A percentile compares a stretch with the other conserved stretches of the same genome.
Evolutionary conservation across 2,113 vertebrate genomes (phyloP).

Genomic region (Maccullochella peelii): DNA sequence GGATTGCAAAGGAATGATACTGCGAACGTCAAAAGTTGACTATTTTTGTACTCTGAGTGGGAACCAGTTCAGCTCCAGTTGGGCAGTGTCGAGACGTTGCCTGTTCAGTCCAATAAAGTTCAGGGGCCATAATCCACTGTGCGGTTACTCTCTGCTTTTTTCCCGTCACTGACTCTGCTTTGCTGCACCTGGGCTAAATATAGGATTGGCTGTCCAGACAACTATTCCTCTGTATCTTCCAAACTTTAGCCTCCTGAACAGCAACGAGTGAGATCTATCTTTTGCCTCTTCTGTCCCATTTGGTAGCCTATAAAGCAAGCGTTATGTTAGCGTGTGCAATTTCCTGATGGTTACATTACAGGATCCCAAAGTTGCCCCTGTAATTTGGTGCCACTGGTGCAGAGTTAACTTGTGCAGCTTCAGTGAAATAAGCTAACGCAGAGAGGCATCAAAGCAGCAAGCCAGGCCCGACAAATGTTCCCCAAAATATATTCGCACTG

Average conservation of each 20-base stretch:
- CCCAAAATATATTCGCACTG: background rate
- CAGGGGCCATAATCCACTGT: background rate
- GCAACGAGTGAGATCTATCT: background rate
- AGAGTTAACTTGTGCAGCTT: background rate
- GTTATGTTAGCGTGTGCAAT: background rate
- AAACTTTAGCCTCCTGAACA: conserved; percentile 15
- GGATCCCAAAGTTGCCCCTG: background rate
- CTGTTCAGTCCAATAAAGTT: background rate
- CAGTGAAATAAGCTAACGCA: background rate
- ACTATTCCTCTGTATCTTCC: conserved; percentile 1
- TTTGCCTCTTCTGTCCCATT: background rate
- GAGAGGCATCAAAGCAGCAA: background rate
- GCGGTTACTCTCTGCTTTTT: background rate
- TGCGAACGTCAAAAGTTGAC: background rate
- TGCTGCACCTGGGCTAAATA: conserved; percentile 23
- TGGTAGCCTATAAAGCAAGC: background rate
- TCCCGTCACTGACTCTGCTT: background rate
- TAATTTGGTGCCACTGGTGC: background rate
- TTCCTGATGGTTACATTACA: background rate
- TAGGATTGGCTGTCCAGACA: conserved; percentile 22
- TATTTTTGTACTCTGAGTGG: background rate
- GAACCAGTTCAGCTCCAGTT: background rate
- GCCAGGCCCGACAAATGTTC: background rate
- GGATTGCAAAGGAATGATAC: background rate
- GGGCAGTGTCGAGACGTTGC: background rate